Evolutionary conservation across 92 coral and sea anemone species (phyloP).

Genomic region (Zoanthus sansibaricus): DNA sequence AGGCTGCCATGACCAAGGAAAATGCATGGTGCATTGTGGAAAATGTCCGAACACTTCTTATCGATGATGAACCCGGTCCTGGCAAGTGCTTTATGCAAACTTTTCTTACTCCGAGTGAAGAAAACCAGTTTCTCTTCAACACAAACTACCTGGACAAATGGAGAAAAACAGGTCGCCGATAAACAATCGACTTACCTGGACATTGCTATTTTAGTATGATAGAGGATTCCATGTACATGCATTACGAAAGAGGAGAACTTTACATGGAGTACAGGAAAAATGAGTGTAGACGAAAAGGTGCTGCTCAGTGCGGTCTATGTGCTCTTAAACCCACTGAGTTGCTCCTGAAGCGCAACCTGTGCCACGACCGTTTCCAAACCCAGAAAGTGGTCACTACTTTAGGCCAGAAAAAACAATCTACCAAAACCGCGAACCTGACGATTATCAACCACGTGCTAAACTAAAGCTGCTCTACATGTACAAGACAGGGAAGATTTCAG

Average conservation of each 20-base stretch:
- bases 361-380: neutral
- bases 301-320: neutral
- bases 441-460: no score
- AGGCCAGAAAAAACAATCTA: neutral
- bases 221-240: neutral
- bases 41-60: neutral
- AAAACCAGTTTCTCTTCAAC: neutral
- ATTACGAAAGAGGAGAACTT: neutral
- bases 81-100: neutral
- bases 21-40: neutral
- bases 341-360: neutral
- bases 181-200: constrained; percentile 8
- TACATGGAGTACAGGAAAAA: neutral
- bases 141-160: neutral
- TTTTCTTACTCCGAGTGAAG: neutral
- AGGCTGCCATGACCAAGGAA: no score
- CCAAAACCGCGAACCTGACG: no score
- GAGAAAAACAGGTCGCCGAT: neutral
- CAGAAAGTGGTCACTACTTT: neutral
- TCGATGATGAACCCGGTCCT: neutral
- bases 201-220: neutral
- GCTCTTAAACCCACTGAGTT: neutral
- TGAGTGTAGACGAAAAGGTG: neutral
- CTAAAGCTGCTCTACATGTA: neutral
- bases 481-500: no score